These are phyloP conservation scores for Illadopsis cleaveri DNA, from an alignment of 2,113 vertebrate genomes.

Conservation along the genomic window DNA sequence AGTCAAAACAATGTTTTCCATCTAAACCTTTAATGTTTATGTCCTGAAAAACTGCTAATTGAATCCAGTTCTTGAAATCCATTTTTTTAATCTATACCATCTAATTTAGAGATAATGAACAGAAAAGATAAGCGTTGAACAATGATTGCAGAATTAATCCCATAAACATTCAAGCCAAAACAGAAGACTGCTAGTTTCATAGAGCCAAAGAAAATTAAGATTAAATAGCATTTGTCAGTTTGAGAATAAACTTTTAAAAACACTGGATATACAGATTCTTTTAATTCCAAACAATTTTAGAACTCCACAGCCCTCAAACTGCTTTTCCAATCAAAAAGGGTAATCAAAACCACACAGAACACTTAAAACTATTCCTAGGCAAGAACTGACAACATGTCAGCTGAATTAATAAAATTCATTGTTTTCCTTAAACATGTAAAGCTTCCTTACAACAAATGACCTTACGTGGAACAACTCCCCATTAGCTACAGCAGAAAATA, in stretches of 20 bases:
- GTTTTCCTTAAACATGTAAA: conserved; percentile 12
- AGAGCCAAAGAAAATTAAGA: conserved; percentile 56
- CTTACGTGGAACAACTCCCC: neutral
- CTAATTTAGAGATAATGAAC: conserved; percentile 69
- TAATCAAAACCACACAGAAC: conserved; percentile 45
- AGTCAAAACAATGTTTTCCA: conserved; percentile 87
- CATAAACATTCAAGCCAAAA: conserved; percentile 58
- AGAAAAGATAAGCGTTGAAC: conserved; percentile 49
- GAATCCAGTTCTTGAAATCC: conserved; percentile 75
- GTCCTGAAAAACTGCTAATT: conserved; percentile 82
- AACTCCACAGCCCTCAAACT: conserved; percentile 52
- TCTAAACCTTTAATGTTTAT: conserved; percentile 83
- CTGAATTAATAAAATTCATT: conserved; percentile 2
- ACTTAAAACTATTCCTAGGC: conserved; percentile 44
- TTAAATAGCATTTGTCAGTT: conserved; percentile 59
- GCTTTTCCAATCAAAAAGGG: conserved; percentile 67
- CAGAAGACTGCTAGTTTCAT: conserved; percentile 52
- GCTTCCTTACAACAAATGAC: conserved; percentile 29
- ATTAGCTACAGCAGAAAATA: neutral
- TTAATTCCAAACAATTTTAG: conserved; percentile 62
- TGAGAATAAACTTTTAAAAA: conserved; percentile 35
- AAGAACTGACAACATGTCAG: conserved; percentile 49
- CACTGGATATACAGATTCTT: conserved; percentile 52
- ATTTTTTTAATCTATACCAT: conserved; percentile 74
- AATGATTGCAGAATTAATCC: conserved; percentile 48